Base-by-base conservation (phyloP, 2,113 vertebrate species). In the Nestor notabilis region DNA sequence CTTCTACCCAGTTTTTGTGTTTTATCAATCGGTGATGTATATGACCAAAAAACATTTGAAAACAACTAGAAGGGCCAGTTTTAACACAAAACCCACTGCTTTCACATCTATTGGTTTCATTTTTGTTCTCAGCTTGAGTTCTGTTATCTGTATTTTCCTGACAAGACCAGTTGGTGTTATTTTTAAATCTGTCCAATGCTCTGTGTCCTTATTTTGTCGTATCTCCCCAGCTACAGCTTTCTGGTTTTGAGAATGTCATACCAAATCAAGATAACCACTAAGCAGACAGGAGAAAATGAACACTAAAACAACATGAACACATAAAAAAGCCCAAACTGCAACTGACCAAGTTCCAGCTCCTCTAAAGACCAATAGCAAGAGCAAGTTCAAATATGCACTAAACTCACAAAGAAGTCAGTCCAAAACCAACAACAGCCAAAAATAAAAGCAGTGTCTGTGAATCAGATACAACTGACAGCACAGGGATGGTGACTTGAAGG, bases 391-490 rank as follows among this genome's bases (percentile, higher is more conserved):
- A 89, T 49, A 68, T 2, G 41, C 29, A 11, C 28, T 18, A 77
- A 56, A 58, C 35, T 49, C 86, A 56, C 47, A 46, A 83, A 93
- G 80, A 87, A 92, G 52, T 37, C 61, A 79, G 77, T 41, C 76
- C 69, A 82, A 92, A 95, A 44, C 69, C 61, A 87, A 44, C 35
- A 8, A 11, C 31, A 61, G 83, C 9, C 80, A 71, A 86, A 83
- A 94, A 90, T 81, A 64, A 93, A 93, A 95, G 83, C 69, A 46
- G 11, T 4, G 72, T 50, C 69, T 79, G 85, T 92, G 95, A 72
- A 65, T 84, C 77, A 44, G n/a, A 33, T 49, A 69, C 6, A 92
- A 96, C 56, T 79, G 81, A 75, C 90, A 93, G 89, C 61, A 61
- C 46, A 47, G 77, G 41, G 61, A 49, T 56, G 72, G 61, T 49